phyloP scores from a whole-genome alignment of 2,113 vertebrate species.

The Psammodynastes pulverulentus region DNA sequence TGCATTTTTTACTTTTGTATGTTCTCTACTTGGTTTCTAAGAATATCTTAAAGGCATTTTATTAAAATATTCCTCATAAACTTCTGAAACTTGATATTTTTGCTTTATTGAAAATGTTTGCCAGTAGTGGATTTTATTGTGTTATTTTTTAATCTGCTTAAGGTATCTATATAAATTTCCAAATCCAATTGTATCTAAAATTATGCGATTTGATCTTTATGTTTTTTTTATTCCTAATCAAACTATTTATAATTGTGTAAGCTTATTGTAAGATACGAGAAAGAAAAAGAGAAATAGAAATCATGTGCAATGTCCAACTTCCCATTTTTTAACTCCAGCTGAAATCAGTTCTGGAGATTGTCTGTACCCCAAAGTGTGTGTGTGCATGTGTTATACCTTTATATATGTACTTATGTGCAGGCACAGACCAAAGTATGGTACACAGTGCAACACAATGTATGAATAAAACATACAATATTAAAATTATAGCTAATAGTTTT shows the following conservation, averaged over 20 bases:
- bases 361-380: neutral
- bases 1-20: neutral
- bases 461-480: neutral
- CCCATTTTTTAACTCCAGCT: neutral
- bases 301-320: neutral
- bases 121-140: neutral
- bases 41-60: neutral
- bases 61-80: neutral
- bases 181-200: neutral
- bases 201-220: neutral
- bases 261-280: neutral
- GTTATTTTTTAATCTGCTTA: neutral
- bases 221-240: neutral
- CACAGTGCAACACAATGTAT: neutral
- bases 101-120: neutral
- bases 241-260: neutral
- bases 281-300: neutral
- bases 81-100: neutral
- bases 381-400: neutral
- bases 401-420: neutral
- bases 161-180: neutral
- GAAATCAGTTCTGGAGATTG: neutral
- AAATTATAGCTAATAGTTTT: neutral
- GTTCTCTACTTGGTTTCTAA: neutral
- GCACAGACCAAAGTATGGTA: neutral